Evolutionary conservation across 2,797 vertebrate species (phyloP).

Genomic region (Alfaro cultratus): DNA sequence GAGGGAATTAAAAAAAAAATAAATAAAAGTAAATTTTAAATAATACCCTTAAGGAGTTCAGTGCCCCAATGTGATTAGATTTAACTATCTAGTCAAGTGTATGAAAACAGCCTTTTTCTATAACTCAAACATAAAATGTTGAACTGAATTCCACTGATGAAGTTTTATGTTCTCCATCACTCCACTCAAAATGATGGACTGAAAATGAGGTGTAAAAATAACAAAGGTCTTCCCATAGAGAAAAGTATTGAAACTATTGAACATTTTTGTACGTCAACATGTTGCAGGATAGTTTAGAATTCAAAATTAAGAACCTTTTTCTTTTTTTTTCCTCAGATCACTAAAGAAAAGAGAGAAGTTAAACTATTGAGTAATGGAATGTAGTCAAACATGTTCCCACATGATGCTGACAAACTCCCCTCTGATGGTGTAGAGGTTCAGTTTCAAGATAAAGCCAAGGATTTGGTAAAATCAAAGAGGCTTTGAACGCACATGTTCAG

Average conservation of each 20-base stretch:
- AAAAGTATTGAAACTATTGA: background rate
- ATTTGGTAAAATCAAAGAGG: constrained; percentile 42
- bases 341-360: constrained; percentile 7
- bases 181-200: background rate
- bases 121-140: background rate
- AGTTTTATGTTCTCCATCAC: background rate
- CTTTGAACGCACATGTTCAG: constrained; percentile 1
- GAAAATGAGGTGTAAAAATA: background rate
- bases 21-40: too few relatives aligned
- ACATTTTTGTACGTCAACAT: background rate
- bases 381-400: constrained; percentile 8
- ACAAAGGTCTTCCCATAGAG: background rate
- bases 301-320: background rate
- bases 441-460: constrained; percentile 20
- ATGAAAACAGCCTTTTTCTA: background rate
- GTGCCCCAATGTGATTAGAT: background rate
- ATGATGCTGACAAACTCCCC: constrained; percentile 26
- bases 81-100: too few relatives aligned
- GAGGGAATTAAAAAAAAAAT: too few relatives aligned
- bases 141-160: background rate
- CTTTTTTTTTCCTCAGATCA: background rate
- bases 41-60: background rate
- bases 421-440: constrained; percentile 30
- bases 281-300: background rate
- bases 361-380: constrained; percentile 10